Conservation (phyloP, 2,113 vertebrate species). For the Merops nubicus region DNA sequence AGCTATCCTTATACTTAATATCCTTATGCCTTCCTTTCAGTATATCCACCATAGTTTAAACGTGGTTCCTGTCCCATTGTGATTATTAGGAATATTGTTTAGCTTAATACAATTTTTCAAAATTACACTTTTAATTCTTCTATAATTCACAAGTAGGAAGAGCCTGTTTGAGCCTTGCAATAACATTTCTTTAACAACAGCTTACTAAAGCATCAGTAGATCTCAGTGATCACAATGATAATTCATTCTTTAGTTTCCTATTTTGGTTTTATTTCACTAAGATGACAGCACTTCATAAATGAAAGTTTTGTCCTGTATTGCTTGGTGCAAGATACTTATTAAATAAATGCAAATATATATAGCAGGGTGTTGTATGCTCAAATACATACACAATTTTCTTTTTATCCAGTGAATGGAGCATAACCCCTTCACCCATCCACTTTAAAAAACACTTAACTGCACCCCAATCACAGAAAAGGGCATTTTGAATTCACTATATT, state of each 20-base stretch:
- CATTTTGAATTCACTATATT: not conserved
- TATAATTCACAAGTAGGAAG: not conserved
- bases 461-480: not conserved
- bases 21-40: not conserved
- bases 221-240: not conserved
- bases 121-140: not conserved
- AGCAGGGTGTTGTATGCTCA: not conserved
- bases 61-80: not conserved
- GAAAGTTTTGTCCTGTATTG: not conserved
- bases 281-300: not conserved
- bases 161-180: not conserved
- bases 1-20: not conserved
- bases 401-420: not conserved
- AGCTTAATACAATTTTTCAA: not conserved
- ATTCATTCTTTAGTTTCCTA: not conserved
- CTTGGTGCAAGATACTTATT: not conserved
- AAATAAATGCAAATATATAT: slow-evolving; percentile 8
- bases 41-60: not conserved
- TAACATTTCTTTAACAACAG: not conserved
- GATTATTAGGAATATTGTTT: not conserved
- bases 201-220: not conserved
- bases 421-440: not conserved
- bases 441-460: not conserved
- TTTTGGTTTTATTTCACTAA: slow-evolving; percentile 4
- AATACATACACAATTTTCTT: not conserved